Evolutionary conservation across 1,140 invertebrate species (phyloP).

Genomic region (Dinoponera quadriceps): DNA sequence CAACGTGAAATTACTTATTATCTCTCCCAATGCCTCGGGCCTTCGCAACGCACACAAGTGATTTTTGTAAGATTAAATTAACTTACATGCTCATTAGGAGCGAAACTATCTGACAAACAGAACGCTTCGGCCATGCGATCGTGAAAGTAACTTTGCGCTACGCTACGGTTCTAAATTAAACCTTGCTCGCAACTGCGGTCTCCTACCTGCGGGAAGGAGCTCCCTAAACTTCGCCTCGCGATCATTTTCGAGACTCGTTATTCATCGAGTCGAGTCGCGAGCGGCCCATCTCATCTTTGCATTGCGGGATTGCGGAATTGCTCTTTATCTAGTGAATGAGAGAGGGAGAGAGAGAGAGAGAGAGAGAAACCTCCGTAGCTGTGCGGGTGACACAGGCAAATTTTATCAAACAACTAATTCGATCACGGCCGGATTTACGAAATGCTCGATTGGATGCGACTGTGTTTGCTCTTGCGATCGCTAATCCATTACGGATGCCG

Average conservation of each 20-base stretch:
- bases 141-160: background rate
- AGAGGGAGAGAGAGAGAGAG: too few species aligned
- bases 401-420: conserved; percentile 30
- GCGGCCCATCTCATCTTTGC: background rate
- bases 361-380: background rate
- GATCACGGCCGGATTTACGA: conserved; percentile 29
- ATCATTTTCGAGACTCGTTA: conserved; percentile 34
- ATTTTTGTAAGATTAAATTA: background rate
- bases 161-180: background rate
- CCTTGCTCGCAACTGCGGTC: background rate
- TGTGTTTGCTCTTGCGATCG: conserved; percentile 21
- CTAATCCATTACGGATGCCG: conserved; percentile 30
- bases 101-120: conserved; percentile 15
- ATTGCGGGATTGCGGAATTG: conserved; percentile 8
- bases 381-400: background rate
- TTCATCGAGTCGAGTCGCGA: background rate
- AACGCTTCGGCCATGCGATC: background rate
- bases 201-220: conserved; percentile 1
- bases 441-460: conserved; percentile 29
- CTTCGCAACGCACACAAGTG: too few species aligned
- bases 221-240: conserved; percentile 7
- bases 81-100: background rate
- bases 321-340: too few species aligned
- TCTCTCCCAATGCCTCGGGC: too few species aligned
- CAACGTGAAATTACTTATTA: too few species aligned